Base-by-base conservation (phyloP, 2,113 vertebrate genomes). In the Elephas maximus region DNA sequence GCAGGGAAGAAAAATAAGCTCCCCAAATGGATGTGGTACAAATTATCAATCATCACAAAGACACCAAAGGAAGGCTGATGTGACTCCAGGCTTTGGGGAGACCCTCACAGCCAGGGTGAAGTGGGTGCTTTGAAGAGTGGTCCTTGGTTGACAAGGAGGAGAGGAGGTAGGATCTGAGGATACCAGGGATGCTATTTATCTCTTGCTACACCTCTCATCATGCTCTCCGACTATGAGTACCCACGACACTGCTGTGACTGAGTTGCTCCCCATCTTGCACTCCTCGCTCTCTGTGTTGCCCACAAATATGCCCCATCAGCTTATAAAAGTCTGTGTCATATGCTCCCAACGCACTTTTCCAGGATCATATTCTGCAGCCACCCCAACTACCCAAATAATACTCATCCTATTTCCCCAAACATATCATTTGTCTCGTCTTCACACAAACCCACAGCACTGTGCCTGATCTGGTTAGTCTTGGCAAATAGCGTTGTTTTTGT, bases 11-110 rank as follows among this genome's bases (percentile, higher is more conserved):
- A 98, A 98, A 98, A 97, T 94, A 95, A 85, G 81, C 84, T 96
- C 92, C 84, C 81, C 18, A 97, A 96, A 98, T 95, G 94, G 63
- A 98, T 98, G 96, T 67, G 90, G 92, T 88, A 62, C 90, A 95
- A 98, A 98, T 98, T 97, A 98, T 98, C 97, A 97, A 96, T 98
- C 95, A 98, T 24, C 91, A 76, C 24, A 94, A 91, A 97, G 96
- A 96, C 94, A 95, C 51, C 81, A 71, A 26, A 86, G 48, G 96
- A 90, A 93, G 96, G 97, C 89, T 84, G 73, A 95, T 86, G 77
- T 92, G 92, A 97, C 94, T 97, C 48, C 23, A 33, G 71, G 74
- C 53, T 79, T 83, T 41, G 3, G 48, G 37, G 81, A 95, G 33
- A 63, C 2, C 30, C 84, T 76, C 45, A 83, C 81, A 89, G 28